Evolutionary conservation across 2,113 vertebrate genomes (phyloP), one percentile per base, ranked within the genome.

Genomic region (Oreochromis spilurus): DNA sequence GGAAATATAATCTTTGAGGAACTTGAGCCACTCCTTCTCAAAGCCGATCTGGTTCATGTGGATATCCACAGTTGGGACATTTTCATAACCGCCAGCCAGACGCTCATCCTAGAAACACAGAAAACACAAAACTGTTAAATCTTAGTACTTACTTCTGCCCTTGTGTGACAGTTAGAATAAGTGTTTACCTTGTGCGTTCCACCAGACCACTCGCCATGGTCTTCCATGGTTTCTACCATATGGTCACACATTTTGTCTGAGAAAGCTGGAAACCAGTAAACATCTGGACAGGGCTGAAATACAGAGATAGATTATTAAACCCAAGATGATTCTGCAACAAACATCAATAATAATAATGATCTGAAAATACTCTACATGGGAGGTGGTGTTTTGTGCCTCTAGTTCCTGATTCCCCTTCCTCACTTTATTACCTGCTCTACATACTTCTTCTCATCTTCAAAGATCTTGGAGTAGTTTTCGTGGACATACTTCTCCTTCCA

Each of bases 11-110:
- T 98, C 97, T 34, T 94, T 95, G 19, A 98, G 96, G 89, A 98
- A 97, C 50, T 97, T 97, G 1, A 98, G 96, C 98, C 98, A 98
- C 85, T 98, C 97, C 87, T 97, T 97, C 94, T 98, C 97, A 1
- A 95, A 97, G 17, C 93, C 95, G 5, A 97, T 94, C 95, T 98
- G 98, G 87, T 96, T 97, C 97, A 98, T 97, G 95, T 98, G 98
- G 88, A 97, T 98, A 60, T 98, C 98, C 2, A 98, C 97, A 0
- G 97, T 98, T 1, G 97, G 97, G 16, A 98, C 98, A 0, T 97
- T 98, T 75, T 98, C 97, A 1, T 98, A 98, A 2, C 98, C 98
- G 0, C 98, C 97, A 0, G 96, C 72, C 81, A 98, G 93, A 70
- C 98, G 95, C 4, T 97, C 95, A 6, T 98, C 98, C 98, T 98